Conservation (phyloP, 2,113 vertebrate species). For the Lichenostomus cassidix region DNA sequence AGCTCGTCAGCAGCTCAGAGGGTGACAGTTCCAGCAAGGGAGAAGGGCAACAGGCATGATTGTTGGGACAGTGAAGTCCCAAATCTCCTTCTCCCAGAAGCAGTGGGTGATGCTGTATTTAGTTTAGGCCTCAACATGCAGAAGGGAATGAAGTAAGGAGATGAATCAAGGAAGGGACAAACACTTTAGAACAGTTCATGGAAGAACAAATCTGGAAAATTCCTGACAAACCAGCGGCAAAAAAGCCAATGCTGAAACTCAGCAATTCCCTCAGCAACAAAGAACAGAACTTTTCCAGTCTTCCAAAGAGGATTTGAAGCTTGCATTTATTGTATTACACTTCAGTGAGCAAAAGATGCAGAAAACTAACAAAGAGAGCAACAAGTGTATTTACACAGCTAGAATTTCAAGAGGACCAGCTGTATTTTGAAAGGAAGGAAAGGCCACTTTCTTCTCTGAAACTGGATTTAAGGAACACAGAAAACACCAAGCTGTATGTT, state of each 20-base stretch:
- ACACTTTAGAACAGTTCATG: background rate
- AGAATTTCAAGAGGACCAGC: background rate
- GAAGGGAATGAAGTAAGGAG: background rate
- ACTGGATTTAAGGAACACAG: background rate
- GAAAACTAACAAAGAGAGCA: background rate
- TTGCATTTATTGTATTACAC: background rate
- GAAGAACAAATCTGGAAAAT: background rate
- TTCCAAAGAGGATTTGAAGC: background rate
- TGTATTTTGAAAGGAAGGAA: constrained; percentile 12
- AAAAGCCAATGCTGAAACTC: background rate
- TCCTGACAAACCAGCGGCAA: background rate
- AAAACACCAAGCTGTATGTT: background rate
- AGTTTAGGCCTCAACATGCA: background rate
- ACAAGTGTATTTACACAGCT: background rate
- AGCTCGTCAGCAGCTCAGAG: background rate
- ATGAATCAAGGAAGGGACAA: background rate
- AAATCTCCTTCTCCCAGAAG: background rate
- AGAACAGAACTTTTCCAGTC: background rate
- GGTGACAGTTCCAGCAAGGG: background rate
- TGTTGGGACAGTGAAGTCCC: fast-evolving
- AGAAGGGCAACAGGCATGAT: background rate
- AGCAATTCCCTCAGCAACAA: background rate
- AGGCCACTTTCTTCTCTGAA: background rate
- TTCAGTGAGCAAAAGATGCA: background rate
- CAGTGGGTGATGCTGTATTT: background rate